A percentile compares a stretch with the other conserved stretches of the same genome.
phyloP scores from a whole-genome alignment of 2,113 vertebrate genomes.

The Forbesichthys agassizii region DNA sequence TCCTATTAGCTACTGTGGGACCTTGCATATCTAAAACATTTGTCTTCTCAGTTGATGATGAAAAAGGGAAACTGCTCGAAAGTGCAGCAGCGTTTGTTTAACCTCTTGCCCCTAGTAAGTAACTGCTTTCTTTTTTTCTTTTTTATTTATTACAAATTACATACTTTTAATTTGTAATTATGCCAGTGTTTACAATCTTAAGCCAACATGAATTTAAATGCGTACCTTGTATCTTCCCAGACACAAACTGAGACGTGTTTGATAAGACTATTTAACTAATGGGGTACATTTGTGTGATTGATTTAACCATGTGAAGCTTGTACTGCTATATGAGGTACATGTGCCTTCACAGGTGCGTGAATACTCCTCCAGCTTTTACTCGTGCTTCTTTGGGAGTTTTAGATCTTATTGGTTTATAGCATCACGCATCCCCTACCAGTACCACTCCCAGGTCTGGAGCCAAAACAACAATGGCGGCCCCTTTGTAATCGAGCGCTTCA shows the following conservation, averaged over 20 bases:
- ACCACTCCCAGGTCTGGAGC: conserved; percentile 6
- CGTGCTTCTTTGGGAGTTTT: not conserved
- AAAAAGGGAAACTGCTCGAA: not conserved
- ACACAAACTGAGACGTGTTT: no score
- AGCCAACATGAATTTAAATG: no score
- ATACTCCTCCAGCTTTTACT: not conserved
- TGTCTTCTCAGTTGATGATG: not conserved
- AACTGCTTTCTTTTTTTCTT: not conserved
- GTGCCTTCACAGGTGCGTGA: not conserved
- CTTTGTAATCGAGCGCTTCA: conserved; percentile 78
- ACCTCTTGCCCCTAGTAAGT: conserved; percentile 3
- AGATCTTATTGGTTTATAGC: not conserved
- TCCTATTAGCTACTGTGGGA: no score
- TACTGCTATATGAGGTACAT: no score
- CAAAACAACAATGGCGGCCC: conserved; percentile 64
- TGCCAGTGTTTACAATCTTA: not conserved
- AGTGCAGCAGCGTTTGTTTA: not conserved
- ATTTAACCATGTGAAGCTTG: no score
- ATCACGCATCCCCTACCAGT: not conserved
- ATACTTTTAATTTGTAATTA: not conserved
- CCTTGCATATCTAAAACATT: no score
- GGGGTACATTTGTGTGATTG: no score
- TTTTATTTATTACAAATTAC: not conserved
- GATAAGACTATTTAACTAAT: no score
- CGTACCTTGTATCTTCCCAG: no score